Base-by-base conservation (phyloP, 1,140 invertebrate species). In the Apis florea region DNA sequence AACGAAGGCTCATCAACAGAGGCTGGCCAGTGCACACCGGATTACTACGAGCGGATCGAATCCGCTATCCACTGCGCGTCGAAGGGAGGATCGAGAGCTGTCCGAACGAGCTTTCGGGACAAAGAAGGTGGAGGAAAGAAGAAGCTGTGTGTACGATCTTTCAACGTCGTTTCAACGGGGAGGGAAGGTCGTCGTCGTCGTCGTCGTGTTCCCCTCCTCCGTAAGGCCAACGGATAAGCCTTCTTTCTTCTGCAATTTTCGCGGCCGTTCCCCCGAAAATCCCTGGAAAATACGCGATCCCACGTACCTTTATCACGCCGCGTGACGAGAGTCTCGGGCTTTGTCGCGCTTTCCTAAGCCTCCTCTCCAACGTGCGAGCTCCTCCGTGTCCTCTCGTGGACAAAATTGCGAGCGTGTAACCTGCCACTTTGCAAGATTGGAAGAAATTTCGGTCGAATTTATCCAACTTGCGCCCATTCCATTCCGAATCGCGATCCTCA, bases 191-290 rank as follows among this genome's bases (percentile, higher is more conserved):
- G 11, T n/a, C n/a, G n/a, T n/a, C n/a, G n/a, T n/a, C n/a, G n/a
- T n/a, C n/a, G n/a, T n/a, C n/a, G n/a, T n/a, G 53, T 21, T 53
- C n/a, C 26, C 17, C 13, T 1, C 51, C 11, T 58, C 12, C 15
- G 24, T 6, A 58, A 11, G 17, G 8, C 24, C 71, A 31, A 6
- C 12, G 79, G 56, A 69, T 76, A 82, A 82, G 73, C 64, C 64
- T 69, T 26, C 56, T 68, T 69, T 82, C 64, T 61, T 26, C 64
- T 21, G 56, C 73, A 82, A 82, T 82, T 82, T 82, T 82, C 79
- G 49, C 72, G 79, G 54, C 54, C 54, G 49, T 69, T 69, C 73
- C 19, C 66, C 63, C 47, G 56, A 15, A 82, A 76, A 82, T 82
- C 79, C 79, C 64, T 69, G 40, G 56, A 47, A 76, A 76, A 77